Conservation (phyloP, 2,113 vertebrate species). For the Equus przewalskii region DNA sequence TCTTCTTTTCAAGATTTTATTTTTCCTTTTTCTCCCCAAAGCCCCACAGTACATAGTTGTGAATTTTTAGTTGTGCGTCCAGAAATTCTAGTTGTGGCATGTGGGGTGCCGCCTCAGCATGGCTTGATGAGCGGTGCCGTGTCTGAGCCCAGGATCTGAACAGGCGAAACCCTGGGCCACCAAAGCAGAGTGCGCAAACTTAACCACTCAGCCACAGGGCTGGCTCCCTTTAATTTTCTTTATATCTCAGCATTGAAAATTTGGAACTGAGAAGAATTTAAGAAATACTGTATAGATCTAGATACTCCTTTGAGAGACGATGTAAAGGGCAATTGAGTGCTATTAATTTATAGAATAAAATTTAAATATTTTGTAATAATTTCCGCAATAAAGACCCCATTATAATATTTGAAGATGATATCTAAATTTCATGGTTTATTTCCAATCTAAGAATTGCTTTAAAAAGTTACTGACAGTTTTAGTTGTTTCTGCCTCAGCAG, state of each 20-base stretch:
- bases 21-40: too few relatives aligned
- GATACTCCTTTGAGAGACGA: not conserved
- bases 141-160: too few relatives aligned
- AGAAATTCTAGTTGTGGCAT: too few relatives aligned
- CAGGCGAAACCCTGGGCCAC: too few relatives aligned
- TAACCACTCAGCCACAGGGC: too few relatives aligned
- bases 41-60: too few relatives aligned
- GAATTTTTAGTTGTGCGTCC: too few relatives aligned
- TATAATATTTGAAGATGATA: not conserved
- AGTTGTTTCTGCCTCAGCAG: slow-evolving; percentile 39
- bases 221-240: not conserved
- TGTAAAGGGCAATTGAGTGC: not conserved
- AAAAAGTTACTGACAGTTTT: slow-evolving; percentile 10
- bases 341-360: not conserved
- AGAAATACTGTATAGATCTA: not conserved
- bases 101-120: too few relatives aligned
- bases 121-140: too few relatives aligned
- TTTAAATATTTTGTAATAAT: not conserved
- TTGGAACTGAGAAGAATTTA: slow-evolving; percentile 41
- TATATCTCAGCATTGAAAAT: not conserved
- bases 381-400: not conserved
- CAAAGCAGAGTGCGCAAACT: too few relatives aligned
- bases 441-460: not conserved
- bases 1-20: not conserved
- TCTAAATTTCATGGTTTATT: slow-evolving; percentile 17